phyloP scores from a whole-genome alignment of 2,888 invertebrate genomes.

The Calliphora vomitoria region DNA sequence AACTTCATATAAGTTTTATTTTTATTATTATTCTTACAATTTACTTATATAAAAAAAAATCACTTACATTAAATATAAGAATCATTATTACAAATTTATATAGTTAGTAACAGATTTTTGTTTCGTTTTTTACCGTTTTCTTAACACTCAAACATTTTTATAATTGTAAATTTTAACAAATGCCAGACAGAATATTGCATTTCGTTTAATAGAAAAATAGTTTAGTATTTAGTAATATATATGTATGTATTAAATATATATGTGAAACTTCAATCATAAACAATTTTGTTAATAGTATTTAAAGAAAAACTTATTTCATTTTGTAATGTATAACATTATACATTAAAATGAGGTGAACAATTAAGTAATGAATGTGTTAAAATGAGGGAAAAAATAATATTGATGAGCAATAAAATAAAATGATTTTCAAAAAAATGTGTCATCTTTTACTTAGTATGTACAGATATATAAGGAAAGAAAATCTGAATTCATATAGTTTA shows the following conservation, averaged over 20 bases:
- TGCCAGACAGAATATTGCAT: constrained; percentile 45
- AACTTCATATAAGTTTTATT: constrained; percentile 48
- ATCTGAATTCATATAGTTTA: constrained; percentile 40
- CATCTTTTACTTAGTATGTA: constrained; percentile 43
- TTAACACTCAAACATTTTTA: constrained; percentile 48
- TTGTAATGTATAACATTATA: constrained; percentile 26
- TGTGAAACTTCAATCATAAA: constrained; percentile 17
- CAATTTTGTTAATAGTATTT: constrained; percentile 1
- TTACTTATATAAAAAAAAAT: constrained; percentile 63
- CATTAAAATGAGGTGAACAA: background rate
- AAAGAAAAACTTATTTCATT: constrained; percentile 6
- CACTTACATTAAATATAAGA: constrained; percentile 61
- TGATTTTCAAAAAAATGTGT: background rate
- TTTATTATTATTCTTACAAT: constrained; percentile 49
- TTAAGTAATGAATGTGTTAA: background rate
- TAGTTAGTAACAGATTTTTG: constrained; percentile 57
- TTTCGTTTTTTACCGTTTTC: constrained; percentile 18
- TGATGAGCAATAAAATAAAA: background rate
- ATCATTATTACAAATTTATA: constrained; percentile 47
- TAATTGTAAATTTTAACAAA: constrained; percentile 55
- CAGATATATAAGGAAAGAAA: constrained; percentile 35
- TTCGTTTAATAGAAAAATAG: constrained; percentile 26
- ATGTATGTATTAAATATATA: constrained; percentile 1
- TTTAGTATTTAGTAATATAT: background rate
- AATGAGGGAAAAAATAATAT: background rate